phyloP scores from a whole-genome alignment of 2,113 vertebrate species.

The Syngnathus floridae region DNA sequence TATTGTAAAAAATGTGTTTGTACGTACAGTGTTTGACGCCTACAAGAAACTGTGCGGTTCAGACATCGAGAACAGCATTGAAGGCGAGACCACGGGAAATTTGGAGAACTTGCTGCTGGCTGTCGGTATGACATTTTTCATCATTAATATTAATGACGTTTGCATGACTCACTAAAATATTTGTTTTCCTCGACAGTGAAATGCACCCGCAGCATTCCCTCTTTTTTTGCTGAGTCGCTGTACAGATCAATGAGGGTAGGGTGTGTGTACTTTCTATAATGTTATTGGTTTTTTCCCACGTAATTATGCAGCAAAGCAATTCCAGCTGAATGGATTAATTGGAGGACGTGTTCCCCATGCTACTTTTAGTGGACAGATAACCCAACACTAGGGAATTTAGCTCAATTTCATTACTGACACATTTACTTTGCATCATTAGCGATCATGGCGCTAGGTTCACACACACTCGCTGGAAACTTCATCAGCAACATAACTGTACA shows the following conservation, averaged over 20 bases:
- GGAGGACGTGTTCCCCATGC: not conserved
- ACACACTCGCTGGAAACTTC: no score
- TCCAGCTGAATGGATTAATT: not conserved
- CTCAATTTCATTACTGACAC: not conserved
- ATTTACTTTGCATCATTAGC: no score
- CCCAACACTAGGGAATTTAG: not conserved
- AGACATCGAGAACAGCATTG: conserved; percentile 88
- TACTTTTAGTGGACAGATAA: not conserved
- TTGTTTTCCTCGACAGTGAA: conserved; percentile 73
- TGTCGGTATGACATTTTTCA: conserved; percentile 72
- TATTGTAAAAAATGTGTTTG: not conserved
- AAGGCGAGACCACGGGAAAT: conserved; percentile 85
- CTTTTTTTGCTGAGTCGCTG: conserved; percentile 83
- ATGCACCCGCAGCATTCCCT: conserved; percentile 79
- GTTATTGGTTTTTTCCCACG: not conserved
- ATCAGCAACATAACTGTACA: no score
- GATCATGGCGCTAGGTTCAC: no score
- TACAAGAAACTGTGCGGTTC: conserved; percentile 87
- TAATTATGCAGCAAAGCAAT: not conserved
- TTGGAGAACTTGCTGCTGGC: conserved; percentile 85
- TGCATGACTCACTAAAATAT: not conserved
- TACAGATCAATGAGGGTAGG: conserved; percentile 91
- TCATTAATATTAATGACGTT: not conserved
- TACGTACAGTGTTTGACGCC: conserved; percentile 82
- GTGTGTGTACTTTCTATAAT: conserved; percentile 54